Base-by-base conservation (phyloP, 2,113 vertebrate genomes). In the Syngnathus floridae region DNA sequence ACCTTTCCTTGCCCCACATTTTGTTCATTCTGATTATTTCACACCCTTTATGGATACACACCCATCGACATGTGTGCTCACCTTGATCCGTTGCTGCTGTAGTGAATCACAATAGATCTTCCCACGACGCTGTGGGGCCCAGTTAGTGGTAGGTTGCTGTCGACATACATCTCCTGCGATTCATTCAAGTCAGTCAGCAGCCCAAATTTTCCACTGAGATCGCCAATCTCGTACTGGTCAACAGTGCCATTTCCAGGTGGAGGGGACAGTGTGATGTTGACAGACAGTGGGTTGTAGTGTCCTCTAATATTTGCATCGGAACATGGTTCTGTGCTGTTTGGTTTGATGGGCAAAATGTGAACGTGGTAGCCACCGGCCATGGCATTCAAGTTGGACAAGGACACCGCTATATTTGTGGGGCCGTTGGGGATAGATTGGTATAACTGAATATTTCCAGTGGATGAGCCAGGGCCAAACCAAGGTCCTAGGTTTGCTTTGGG, bases 171-270 rank as follows among this genome's bases (percentile, higher is more conserved):
- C 5, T 45, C 72, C 5, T 77, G 14, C 7, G 41, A 48, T 45
- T 82, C 19, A 8, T 73, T 69, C 26, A 70, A 84, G 65, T 31
- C 63, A 9, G 12, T 65, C n/a, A 93, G 77, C 31, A 67, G 61
- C 19, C 92, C 91, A 66, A 87, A 91, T 76, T 93, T 92, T 11
- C 92, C 92, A 54, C 91, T 88, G 48, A 93, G 80, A 66, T 93
- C 92, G 3, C 92, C 92, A 26, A 90, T 59, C 68, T 92, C 91
- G 70, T 93, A 93, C 63, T 93, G 84, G 70, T 93, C 92, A 26
- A 85, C 81, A 2, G 90, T 91, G 31, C 92, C 92, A 2, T 8
- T 60, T 35, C 85, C 88, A 13, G 91, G 83, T 7, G 43, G 0
- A 0, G 91, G 92, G 46, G 85, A 91, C 1, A 38, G 5, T 7